Evolutionary conservation across 2,797 vertebrate genomes (phyloP).

Genomic region (Siniperca obscura): DNA sequence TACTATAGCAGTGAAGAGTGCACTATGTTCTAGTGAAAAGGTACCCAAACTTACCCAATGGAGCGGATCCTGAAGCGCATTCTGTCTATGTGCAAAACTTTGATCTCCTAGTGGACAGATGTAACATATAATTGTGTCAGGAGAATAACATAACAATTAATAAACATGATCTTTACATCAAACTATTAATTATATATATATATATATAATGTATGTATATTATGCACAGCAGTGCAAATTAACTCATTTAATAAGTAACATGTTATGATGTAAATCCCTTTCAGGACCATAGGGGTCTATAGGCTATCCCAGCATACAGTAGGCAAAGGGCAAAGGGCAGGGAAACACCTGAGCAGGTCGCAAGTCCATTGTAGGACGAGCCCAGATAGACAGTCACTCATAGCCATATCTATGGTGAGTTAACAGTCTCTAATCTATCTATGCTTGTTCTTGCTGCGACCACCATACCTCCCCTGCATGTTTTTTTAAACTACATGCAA

Average conservation of each 20-base stretch:
- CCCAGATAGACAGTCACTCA: background rate
- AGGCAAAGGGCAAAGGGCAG: background rate
- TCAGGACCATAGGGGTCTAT: background rate
- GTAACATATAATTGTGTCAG: background rate
- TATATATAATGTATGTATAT: too few species aligned
- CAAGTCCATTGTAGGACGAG: too few species aligned
- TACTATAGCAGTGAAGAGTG: too few species aligned
- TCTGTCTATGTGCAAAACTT: constrained; percentile 92
- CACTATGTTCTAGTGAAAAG: background rate
- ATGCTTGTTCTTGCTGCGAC: background rate
- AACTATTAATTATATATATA: background rate
- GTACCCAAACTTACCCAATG: constrained; percentile 90
- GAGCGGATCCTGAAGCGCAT: constrained; percentile 91
- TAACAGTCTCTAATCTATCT: background rate
- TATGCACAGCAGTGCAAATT: background rate
- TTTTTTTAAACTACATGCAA: background rate
- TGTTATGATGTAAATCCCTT: background rate
- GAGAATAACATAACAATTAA: background rate
- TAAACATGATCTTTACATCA: background rate
- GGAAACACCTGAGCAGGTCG: background rate
- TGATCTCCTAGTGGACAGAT: constrained; percentile 89
- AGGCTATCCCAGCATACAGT: background rate
- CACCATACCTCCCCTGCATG: background rate
- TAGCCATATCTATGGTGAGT: too few species aligned
- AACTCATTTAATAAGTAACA: background rate